Evolutionary conservation across 2,888 invertebrate genomes (phyloP).

Genomic region (Agrilus biguttatus): DNA sequence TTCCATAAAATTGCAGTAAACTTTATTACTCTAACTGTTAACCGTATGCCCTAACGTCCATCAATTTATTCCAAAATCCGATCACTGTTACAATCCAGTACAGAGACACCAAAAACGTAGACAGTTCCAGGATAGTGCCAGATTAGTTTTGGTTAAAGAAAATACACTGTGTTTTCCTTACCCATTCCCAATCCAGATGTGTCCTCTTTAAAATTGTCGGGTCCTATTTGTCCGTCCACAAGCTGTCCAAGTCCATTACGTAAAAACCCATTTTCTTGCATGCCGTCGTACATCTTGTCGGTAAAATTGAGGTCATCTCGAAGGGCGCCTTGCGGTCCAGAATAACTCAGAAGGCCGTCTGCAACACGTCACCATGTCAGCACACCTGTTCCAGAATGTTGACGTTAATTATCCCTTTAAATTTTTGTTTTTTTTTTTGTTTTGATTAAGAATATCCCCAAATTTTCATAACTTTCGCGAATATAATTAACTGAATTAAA

Average conservation of each 20-base stretch:
- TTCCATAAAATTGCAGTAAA: too few relatives aligned
- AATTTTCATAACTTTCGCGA: background rate
- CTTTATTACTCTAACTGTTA: too few relatives aligned
- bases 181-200: conserved; percentile 52
- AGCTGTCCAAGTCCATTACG: conserved; percentile 66
- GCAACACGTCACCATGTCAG: conserved; percentile 20
- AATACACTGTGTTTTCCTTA: conserved; percentile 22
- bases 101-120: too few relatives aligned
- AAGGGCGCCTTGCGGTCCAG: conserved; percentile 58
- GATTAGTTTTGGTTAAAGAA: too few relatives aligned
- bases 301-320: conserved; percentile 62
- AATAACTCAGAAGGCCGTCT: conserved; percentile 70
- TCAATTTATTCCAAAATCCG: too few relatives aligned
- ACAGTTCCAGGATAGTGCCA: too few relatives aligned
- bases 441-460: background rate
- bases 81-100: too few relatives aligned
- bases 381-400: conserved; percentile 3
- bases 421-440: background rate
- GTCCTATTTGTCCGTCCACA: conserved; percentile 60
- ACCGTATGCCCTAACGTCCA: too few relatives aligned
- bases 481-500: too few relatives aligned
- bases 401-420: conserved; percentile 1
- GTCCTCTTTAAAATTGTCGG: conserved; percentile 57
- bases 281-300: conserved; percentile 68
- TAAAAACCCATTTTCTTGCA: conserved; percentile 44